Base-by-base conservation (phyloP, 2,888 invertebrate genomes). In the Flexamia atlantica region DNA sequence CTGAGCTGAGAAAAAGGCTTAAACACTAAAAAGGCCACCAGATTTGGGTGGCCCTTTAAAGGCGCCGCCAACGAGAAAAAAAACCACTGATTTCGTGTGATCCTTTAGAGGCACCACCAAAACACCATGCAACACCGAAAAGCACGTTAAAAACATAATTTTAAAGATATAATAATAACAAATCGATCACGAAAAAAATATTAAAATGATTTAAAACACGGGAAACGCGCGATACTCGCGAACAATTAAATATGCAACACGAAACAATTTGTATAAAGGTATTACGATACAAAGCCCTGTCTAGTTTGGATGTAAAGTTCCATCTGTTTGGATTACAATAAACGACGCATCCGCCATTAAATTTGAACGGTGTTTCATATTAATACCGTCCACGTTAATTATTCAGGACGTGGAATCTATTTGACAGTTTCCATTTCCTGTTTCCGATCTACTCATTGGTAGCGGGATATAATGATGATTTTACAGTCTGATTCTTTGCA, bases 281-380 rank as follows among this genome's bases (percentile, higher is more conserved):
- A 28, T 14, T 14, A 30, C 14, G 12, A 17, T 5, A 14, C 60
- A 30, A 28, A 14, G 17, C 20, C 17, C 64, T 28, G 64, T 0
- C 64, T 20, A 28, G 7, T 9, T 12, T 23, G 14, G 28, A 1
- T 1, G 57, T 57, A 23, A 25, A 64, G 64, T 64, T 64, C 30
- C 64, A 64, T 28, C 25, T 30, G 30, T 64, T 5, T 64, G 64
- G 64, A 64, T 28, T 64, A 64, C 64, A 64, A 64, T 53, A 46
- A 9, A 53, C 30, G 25, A 10, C 2, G 57, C 23, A 28, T 30
- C 30, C 64, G 28, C 64, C 64, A 64, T 64, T 64, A 64, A 64
- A 64, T 28, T 64, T 28, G 25, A 57, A 46, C 53, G 53, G 4
- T 3, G 23, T 30, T 12, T 30, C 64, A 64, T 30, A 64, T 64